Conservation (phyloP, 1,140 invertebrate species). For the Drosophila ohnishii region DNA sequence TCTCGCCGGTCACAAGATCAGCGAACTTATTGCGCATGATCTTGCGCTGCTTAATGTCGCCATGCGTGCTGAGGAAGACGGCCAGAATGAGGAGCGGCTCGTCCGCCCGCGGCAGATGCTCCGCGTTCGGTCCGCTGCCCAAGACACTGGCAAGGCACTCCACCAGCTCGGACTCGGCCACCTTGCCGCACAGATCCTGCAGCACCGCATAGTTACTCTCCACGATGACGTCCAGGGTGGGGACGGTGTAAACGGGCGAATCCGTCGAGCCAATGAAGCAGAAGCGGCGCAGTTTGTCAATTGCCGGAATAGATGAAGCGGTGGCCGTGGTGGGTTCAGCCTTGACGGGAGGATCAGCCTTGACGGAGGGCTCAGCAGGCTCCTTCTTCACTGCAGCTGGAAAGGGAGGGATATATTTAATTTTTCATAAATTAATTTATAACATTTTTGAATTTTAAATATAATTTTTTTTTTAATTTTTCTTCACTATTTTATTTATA, state of each 20-base stretch:
- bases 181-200: conserved; percentile 21
- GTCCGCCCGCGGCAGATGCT: conserved; percentile 54
- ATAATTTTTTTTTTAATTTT: no score
- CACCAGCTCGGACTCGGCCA: conserved; percentile 29
- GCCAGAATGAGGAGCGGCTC: conserved; percentile 71
- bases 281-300: conserved; percentile 60
- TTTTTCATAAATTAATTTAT: neutral
- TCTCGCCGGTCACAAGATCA: conserved; percentile 43
- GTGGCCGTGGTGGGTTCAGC: neutral
- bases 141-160: conserved; percentile 35
- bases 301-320: conserved; percentile 7
- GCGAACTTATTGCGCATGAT: conserved; percentile 46
- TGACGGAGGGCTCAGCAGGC: neutral
- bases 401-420: neutral
- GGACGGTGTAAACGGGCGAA: conserved; percentile 53
- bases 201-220: conserved; percentile 22
- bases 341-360: neutral
- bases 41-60: conserved; percentile 48
- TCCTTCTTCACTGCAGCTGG: neutral
- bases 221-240: conserved; percentile 29
- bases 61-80: conserved; percentile 47
- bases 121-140: conserved; percentile 21
- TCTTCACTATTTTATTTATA: no score
- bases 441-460: neutral
- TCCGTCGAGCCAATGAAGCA: conserved; percentile 69